Conservation (phyloP, 1,140 invertebrate genomes). For the Lutraria rhynchaena region DNA sequence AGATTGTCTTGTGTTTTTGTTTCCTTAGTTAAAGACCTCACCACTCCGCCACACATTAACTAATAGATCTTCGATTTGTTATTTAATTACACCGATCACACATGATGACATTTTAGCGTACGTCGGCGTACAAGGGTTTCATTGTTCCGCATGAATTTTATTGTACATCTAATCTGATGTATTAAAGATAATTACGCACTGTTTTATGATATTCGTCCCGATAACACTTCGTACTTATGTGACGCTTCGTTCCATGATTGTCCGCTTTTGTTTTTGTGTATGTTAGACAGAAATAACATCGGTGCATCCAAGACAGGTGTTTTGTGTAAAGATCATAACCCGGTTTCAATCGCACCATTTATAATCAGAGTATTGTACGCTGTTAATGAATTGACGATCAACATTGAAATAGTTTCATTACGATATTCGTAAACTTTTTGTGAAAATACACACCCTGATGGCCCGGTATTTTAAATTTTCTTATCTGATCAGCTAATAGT, state of each 20-base stretch:
- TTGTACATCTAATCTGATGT: slow-evolving; percentile 34
- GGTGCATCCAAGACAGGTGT: slow-evolving; percentile 42
- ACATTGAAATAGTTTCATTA: not conserved
- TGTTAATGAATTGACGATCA: slow-evolving; percentile 8
- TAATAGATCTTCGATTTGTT: slow-evolving; percentile 27
- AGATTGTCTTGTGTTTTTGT: no score
- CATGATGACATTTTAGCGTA: slow-evolving; percentile 46
- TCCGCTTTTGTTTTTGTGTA: slow-evolving; percentile 32
- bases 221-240: slow-evolving; percentile 53
- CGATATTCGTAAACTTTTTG: slow-evolving; percentile 1
- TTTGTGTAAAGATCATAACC: slow-evolving; percentile 38
- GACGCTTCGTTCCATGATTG: slow-evolving; percentile 39
- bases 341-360: slow-evolving; percentile 20
- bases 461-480: slow-evolving; percentile 8
- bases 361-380: slow-evolving; percentile 7
- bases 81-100: slow-evolving; percentile 19
- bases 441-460: slow-evolving; percentile 26
- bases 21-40: no score
- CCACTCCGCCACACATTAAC: slow-evolving; percentile 33
- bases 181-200: slow-evolving; percentile 17
- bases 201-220: slow-evolving; percentile 46
- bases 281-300: not conserved
- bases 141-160: slow-evolving; percentile 37
- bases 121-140: slow-evolving; percentile 36
- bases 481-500: no score